Evolutionary conservation across 53 echinoderm and acorn worm species (phyloP), one percentile per base, ranked within the genome.

Genomic region (Crossaster papposus): DNA sequence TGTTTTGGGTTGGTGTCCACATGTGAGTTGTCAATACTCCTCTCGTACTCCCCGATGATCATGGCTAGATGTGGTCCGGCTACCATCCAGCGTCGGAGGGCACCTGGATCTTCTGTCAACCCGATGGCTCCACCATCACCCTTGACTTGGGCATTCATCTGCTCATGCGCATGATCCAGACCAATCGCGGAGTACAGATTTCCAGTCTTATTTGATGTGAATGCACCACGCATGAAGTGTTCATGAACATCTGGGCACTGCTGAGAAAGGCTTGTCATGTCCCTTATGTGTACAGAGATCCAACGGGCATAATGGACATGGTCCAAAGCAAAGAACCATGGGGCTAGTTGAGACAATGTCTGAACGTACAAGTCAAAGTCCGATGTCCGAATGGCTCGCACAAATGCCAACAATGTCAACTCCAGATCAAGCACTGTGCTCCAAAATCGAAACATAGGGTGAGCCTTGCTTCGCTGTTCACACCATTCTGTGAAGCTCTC

Each of bases 131-230:
- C 89, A 26, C 89, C 68, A 30, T 89, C 73, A 35, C 54, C 81
- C 30, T 89, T 81, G 23, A 89, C 72, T 18, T 34, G 11, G 4
- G 79, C 79, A 79, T 89, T 89, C 79, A 30, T 31, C 28, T 89
- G 89, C 68, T 89, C 89, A 70, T 89, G 81, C 23, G 80, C 79
- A 33, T 89, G 89, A 80, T 89, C 89, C 10, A 89, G 80, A 2
- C 80, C 80, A 26, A 81, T 89, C 23, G 89, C 89, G 36, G 89
- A 89, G 70, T 65, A 80, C 22, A 28, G 63, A 18, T 64, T n/a
- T 2, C 23, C 22, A 9, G 81, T 36, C 38, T 89, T 89, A 30
- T 88, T 31, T 0, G 77, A 53, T 8, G 77, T 62, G 33, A 88
- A 77, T 20, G 53, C 51, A 35, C 88, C 78, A 29, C 0, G n/a